Conservation (phyloP, 2,888 invertebrate genomes). For the Ophion ellenae region DNA sequence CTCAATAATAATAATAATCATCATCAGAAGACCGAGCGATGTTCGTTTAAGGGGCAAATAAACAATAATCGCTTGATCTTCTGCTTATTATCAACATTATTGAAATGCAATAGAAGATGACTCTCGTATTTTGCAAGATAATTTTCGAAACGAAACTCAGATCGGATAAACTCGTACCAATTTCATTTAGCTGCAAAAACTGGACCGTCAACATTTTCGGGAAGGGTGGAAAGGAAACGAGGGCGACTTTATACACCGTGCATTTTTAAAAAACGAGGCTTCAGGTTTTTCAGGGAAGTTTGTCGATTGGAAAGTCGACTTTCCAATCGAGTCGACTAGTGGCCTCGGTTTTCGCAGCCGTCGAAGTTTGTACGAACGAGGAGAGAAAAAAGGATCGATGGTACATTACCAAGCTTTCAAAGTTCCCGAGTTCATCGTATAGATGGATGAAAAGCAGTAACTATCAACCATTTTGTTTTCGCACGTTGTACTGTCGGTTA, state of each 20-base stretch:
- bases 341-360: background rate
- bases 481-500: conserved; percentile 6
- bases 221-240: too few relatives aligned
- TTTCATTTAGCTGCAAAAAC: background rate
- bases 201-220: background rate
- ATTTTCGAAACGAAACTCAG: background rate
- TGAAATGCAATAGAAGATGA: too few relatives aligned
- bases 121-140: background rate
- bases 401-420: conserved; percentile 1
- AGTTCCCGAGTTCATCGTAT: background rate
- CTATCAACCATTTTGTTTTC: conserved; percentile 1
- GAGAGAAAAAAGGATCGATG: background rate
- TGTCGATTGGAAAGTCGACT: background rate
- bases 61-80: too few relatives aligned
- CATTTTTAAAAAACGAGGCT: background rate
- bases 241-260: background rate
- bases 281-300: background rate
- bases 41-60: too few relatives aligned
- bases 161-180: background rate
- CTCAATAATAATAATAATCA: too few relatives aligned
- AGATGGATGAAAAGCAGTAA: conserved; percentile 1
- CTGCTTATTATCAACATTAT: too few relatives aligned
- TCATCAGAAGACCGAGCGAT: too few relatives aligned
- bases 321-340: background rate
- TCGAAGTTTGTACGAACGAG: background rate